Base-by-base conservation (phyloP, 2,888 invertebrate species). In the Odiellus spinosus region DNA sequence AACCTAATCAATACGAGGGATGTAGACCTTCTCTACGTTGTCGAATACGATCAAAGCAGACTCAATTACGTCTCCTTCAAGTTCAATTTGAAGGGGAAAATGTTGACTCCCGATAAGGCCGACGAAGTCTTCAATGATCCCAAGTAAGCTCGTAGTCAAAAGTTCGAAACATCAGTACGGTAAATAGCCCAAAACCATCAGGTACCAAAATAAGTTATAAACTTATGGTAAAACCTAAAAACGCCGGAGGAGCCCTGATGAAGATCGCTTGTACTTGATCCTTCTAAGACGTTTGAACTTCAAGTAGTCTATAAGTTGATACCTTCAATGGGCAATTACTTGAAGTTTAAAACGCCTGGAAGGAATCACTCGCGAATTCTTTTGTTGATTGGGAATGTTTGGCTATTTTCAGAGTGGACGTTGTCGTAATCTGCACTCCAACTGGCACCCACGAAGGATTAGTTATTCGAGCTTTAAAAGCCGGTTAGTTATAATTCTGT, bases 361-460 rank as follows among this genome's bases (percentile, higher is more conserved):
- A n/a, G n/a, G n/a, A n/a, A n/a, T n/a, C n/a, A n/a, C n/a, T n/a
- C n/a, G n/a, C n/a, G n/a, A n/a, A n/a, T n/a, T n/a, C n/a, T n/a
- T n/a, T n/a, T n/a, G n/a, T n/a, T n/a, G n/a, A n/a, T n/a, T n/a
- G n/a, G n/a, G 17, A n/a, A 38, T n/a, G 2, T 38, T 5, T 40
- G 11, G 20, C 11, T 50, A 46, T 41, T 59, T 56, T 5, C 53
- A 74, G 74, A 3, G 66, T 75, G 1, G 64, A 68, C 38, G 70
- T 70, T 12, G 69, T 76, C 0, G 61, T 77, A 45, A 69, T 76
- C 17, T 68, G 70, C 1, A 73, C 76, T 0, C 76, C 77, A 1
- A 77, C 76, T 0, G 68, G 62, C 60, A 71, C 75, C 1, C 77
- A 77, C 58, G 73, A 74, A 56, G 64, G 62, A 4, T 71, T 76